Conservation (phyloP, 2,113 vertebrate species). For the Amblyopsis rosae region DNA sequence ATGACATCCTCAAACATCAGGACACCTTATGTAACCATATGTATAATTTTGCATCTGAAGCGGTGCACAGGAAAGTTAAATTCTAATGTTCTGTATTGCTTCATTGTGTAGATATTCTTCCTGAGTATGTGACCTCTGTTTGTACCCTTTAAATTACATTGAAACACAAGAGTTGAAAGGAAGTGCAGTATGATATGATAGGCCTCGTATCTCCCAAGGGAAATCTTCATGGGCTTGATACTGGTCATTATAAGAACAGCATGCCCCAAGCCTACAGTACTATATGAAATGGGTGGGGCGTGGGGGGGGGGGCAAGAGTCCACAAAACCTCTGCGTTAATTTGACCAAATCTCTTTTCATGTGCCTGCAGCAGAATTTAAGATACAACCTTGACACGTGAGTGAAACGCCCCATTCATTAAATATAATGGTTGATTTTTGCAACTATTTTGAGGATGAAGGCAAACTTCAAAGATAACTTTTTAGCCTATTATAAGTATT, state of each 20-base stretch:
- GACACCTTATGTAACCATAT: neutral
- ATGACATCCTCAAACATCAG: no score
- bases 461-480: constrained; percentile 51
- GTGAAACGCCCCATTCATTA: constrained; percentile 52
- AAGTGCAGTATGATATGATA: constrained; percentile 56
- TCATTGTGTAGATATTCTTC: constrained; percentile 24
- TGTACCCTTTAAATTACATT: constrained; percentile 50
- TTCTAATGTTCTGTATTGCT: constrained; percentile 17
- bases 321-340: constrained; percentile 44
- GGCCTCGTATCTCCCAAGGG: constrained; percentile 47
- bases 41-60: constrained; percentile 4
- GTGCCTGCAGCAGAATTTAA: constrained; percentile 36
- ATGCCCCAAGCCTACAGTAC: constrained; percentile 23
- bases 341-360: constrained; percentile 39
- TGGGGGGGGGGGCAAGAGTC: neutral
- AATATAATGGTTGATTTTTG: constrained; percentile 49
- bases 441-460: constrained; percentile 46
- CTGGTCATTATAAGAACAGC: constrained; percentile 37
- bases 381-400: constrained; percentile 38
- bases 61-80: constrained; percentile 11
- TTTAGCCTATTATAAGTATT: constrained; percentile 8
- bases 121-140: constrained; percentile 44
- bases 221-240: constrained; percentile 49
- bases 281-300: constrained; percentile 14
- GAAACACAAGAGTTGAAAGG: constrained; percentile 50